Evolutionary conservation across 2,888 invertebrate species (phyloP).

Genomic region (Tetanocera ferruginea): DNA sequence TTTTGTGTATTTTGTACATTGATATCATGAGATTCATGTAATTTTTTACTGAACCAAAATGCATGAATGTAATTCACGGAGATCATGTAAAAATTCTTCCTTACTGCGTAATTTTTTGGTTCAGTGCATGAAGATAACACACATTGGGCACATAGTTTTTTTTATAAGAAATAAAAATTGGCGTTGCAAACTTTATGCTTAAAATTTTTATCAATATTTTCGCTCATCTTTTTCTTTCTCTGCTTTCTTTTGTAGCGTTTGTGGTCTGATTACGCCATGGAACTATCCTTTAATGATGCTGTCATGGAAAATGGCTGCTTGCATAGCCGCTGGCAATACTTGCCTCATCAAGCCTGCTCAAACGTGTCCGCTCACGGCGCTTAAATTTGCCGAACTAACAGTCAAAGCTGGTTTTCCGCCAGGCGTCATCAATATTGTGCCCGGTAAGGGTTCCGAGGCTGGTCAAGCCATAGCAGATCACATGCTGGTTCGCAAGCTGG

Average conservation of each 20-base stretch:
- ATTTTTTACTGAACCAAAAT: too few relatives aligned
- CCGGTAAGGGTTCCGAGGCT: slow-evolving; percentile 84
- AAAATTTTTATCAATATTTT: not conserved
- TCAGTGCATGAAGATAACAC: too few relatives aligned
- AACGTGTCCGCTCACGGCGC: slow-evolving; percentile 91
- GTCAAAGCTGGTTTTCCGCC: slow-evolving; percentile 93
- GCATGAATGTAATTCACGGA: too few relatives aligned
- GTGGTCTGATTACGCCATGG: slow-evolving; percentile 95
- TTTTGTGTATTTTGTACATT: too few relatives aligned
- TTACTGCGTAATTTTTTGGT: too few relatives aligned
- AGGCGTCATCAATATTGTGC: slow-evolving; percentile 93
- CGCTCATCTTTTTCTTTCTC: not conserved
- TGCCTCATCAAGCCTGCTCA: slow-evolving; percentile 96
- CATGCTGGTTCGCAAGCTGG: slow-evolving; percentile 87
- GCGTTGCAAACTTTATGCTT: too few relatives aligned
- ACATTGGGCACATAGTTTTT: too few relatives aligned
- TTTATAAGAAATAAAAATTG: not conserved
- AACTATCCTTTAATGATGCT: slow-evolving; percentile 99
- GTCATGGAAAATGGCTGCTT: slow-evolving; percentile 99
- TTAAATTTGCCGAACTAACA: slow-evolving; percentile 94
- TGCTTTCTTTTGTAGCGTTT: slow-evolving; percentile 76
- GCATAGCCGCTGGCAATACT: slow-evolving; percentile 95
- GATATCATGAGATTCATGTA: too few relatives aligned
- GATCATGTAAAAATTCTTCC: too few relatives aligned
- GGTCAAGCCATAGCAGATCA: slow-evolving; percentile 93